Evolutionary conservation across 2,797 vertebrate genomes (phyloP).

Genomic region (Micropoecilia bifurca): DNA sequence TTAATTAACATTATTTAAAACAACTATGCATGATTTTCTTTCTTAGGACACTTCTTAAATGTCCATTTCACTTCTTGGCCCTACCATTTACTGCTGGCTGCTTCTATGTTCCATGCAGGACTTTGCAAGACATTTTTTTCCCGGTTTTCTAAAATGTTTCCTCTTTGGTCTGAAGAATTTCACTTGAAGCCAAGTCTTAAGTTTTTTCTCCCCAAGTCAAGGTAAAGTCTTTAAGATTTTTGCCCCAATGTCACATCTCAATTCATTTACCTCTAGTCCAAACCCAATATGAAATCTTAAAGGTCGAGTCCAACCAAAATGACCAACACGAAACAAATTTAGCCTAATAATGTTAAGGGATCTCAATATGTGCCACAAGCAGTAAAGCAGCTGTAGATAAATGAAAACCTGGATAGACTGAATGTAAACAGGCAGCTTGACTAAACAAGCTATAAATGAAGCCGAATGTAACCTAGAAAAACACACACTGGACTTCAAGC

Average conservation of each 20-base stretch:
- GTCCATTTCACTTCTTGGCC: not conserved
- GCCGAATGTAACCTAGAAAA: not conserved
- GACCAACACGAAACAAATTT: not conserved
- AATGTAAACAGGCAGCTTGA: not conserved
- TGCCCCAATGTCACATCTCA: not conserved
- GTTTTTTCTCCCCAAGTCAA: not conserved
- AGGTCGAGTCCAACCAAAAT: not conserved
- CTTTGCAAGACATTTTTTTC: not conserved
- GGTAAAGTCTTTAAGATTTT: not conserved
- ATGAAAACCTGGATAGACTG: not conserved
- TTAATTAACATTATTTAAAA: not conserved
- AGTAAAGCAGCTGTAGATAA: not conserved
- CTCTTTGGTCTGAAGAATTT: not conserved
- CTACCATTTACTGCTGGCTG: not conserved
- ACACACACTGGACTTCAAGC: constrained; percentile 7
- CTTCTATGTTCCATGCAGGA: not conserved
- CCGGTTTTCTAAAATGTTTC: not conserved
- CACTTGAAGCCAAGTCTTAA: not conserved
- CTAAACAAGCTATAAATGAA: not conserved
- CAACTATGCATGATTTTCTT: not conserved
- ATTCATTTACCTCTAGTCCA: not conserved
- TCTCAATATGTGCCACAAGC: not conserved
- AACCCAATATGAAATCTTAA: too few relatives aligned
- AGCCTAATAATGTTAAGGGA: not conserved
- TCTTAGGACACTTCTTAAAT: not conserved